Percentiles rank a stretch among this genome's conserved stretches.
These are phyloP conservation scores for Catostomus latipinnis DNA, from an alignment of 2,797 vertebrate genomes.

Conservation along the genomic window DNA sequence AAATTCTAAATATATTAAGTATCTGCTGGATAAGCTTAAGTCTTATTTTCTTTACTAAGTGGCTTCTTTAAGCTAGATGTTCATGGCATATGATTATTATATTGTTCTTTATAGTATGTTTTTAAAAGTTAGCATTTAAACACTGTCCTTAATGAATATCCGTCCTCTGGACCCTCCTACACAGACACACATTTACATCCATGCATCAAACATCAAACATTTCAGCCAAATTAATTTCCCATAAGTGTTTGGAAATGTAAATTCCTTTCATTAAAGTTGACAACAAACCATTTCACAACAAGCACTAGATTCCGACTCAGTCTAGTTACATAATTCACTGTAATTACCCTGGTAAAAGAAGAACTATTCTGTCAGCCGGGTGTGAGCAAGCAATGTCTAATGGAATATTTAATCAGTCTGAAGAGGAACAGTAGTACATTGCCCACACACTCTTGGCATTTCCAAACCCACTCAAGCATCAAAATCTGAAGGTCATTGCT, in stretches of 20 bases:
- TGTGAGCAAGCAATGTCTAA: constrained; percentile 12
- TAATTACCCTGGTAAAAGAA: constrained; percentile 1
- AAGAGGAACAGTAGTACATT: constrained; percentile 12
- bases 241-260: no score
- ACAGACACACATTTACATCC: neutral
- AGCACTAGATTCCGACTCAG: neutral
- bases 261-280: neutral
- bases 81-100: no score
- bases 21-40: no score
- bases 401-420: constrained; percentile 28
- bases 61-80: no score
- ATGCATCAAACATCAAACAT: no score
- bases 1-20: no score
- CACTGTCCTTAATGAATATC: no score
- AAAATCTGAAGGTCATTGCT: constrained; percentile 44
- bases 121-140: no score
- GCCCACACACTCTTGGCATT: constrained; percentile 32
- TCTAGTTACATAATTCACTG: constrained; percentile 3
- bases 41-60: no score
- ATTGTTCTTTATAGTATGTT: no score
- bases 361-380: neutral
- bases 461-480: constrained; percentile 28
- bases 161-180: no score
- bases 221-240: no score
- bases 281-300: neutral